Evolutionary conservation across 2,113 vertebrate genomes (phyloP), one percentile per base, ranked within the genome.

Genomic region (Periophthalmodon schlosseri): DNA sequence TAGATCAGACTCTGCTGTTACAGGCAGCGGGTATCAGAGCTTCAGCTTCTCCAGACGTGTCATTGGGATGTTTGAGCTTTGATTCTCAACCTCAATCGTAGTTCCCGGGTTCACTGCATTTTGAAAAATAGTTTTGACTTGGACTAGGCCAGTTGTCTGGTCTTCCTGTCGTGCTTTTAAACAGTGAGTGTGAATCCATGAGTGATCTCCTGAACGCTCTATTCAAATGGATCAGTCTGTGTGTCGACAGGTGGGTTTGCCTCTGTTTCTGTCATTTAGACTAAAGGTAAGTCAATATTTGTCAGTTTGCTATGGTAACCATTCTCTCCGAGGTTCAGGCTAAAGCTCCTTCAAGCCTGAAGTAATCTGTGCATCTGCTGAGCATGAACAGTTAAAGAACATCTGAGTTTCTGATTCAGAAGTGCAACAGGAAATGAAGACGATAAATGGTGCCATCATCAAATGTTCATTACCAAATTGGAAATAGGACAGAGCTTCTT

Each of bases 401-500:
- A 67, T 73, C 68, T 61, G 47, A 7, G n/a, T 5, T 21, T 24
- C 1, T 33, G 20, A 24, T 56, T 50, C 66, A 65, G 33, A 49
- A 18, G 18, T n/a, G 11, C 36, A 64, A 28, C 12, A 57, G 36
- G 34, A 23, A 68, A 71, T 23, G 1, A 71, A 72, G 18, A 67
- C 18, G 21, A 72, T 67, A 49, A 21, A 18, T 39, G 20, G 24
- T 67, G 15, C 46, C 44, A 68, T 68, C 66, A 68, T 46, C 44
- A 44, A 66, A 66, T 33, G 28, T 65, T 39, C 66, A 49, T 54
- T 33, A 73, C 33, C 5, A 36, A 57, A 58, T 49, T 50, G 15
- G 23, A 78, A 72, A 69, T 67, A 20, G 77, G 74, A 66, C 36
- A 14, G 66, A 34, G 28, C 18, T 20, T 28, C 23, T 69, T 69